A percentile compares a stretch with the other conserved stretches of the same genome.
Conservation (phyloP, 92 coral and sea anemone species). For the Blastomussa wellsi region DNA sequence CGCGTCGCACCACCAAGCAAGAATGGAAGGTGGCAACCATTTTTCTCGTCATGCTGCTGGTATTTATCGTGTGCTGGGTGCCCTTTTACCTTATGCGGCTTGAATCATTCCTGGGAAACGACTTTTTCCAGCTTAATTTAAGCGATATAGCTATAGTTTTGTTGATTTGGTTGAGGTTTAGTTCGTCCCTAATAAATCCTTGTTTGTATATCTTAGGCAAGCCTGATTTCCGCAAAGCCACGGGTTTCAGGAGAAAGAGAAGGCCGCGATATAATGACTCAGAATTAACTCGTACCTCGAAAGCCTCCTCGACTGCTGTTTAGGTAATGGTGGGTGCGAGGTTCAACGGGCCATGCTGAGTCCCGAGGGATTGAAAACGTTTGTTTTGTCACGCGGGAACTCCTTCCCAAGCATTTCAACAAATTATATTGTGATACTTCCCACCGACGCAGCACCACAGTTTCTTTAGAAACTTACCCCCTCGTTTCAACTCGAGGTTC, state of each 20-base stretch:
- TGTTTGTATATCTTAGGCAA: slow-evolving; percentile 70
- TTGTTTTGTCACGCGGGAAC: too few species aligned
- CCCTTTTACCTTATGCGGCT: slow-evolving; percentile 57
- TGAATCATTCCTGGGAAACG: slow-evolving; percentile 47
- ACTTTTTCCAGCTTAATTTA: slow-evolving; percentile 37
- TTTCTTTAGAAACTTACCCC: too few species aligned
- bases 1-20: slow-evolving; percentile 43
- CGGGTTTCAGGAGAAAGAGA: slow-evolving; percentile 22
- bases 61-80: slow-evolving; percentile 66
- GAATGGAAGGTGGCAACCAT: slow-evolving; percentile 67
- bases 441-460: too few species aligned
- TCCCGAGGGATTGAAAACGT: too few species aligned
- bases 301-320: slow-evolving; percentile 11
- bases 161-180: slow-evolving; percentile 49
- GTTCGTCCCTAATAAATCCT: slow-evolving; percentile 70
- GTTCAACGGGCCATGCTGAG: too few species aligned
- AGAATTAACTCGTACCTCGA: slow-evolving; percentile 10
- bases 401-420: too few species aligned
- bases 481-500: too few species aligned
- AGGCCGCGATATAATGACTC: background rate
- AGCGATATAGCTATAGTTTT: slow-evolving; percentile 5
- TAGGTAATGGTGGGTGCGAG: background rate
- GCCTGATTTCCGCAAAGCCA: slow-evolving; percentile 71
- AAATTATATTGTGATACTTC: too few species aligned
- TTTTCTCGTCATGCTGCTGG: slow-evolving; percentile 61